Conservation (phyloP, 2,113 vertebrate genomes). For the Anguilla rostrata region DNA sequence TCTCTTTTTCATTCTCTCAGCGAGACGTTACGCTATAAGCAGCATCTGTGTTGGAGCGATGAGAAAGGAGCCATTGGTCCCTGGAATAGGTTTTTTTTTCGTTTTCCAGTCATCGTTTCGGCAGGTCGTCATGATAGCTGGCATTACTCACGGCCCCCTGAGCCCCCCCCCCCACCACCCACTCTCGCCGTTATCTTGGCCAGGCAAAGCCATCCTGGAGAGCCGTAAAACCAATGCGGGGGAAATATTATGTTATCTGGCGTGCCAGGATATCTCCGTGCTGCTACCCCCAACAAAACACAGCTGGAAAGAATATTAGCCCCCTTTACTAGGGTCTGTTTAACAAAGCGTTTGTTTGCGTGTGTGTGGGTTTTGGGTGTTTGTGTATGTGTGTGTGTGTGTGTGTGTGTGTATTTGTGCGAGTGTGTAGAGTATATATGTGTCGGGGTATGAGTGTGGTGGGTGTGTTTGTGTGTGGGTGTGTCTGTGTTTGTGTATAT, state of each 20-base stretch:
- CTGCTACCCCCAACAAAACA: conserved; percentile 67
- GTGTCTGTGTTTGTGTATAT: too few relatives aligned
- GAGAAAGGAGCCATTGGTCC: conserved; percentile 49
- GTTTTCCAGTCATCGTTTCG: conserved; percentile 53
- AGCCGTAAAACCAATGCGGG: conserved; percentile 50
- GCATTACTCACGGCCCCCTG: conserved; percentile 62
- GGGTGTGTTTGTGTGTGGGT: too few relatives aligned
- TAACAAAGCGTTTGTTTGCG: neutral
- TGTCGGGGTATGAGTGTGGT: too few relatives aligned
- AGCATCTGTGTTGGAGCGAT: conserved; percentile 33
- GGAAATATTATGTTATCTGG: conserved; percentile 56
- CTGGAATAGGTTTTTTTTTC: conserved; percentile 43
- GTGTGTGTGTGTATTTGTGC: too few relatives aligned
- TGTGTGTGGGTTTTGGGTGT: too few relatives aligned
- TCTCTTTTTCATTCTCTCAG: neutral
- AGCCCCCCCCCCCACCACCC: conserved; percentile 55
- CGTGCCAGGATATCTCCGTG: conserved; percentile 45
- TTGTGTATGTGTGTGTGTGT: too few relatives aligned
- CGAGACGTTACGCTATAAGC: conserved; percentile 45
- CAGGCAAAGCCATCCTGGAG: conserved; percentile 55
- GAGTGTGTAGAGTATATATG: too few relatives aligned
- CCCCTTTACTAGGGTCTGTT: neutral
- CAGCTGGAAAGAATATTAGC: conserved; percentile 5
- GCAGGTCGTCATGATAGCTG: conserved; percentile 63
- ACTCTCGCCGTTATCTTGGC: conserved; percentile 63